Evolutionary conservation across 2,888 invertebrate species (phyloP).

Genomic region (Beris chalybata): DNA sequence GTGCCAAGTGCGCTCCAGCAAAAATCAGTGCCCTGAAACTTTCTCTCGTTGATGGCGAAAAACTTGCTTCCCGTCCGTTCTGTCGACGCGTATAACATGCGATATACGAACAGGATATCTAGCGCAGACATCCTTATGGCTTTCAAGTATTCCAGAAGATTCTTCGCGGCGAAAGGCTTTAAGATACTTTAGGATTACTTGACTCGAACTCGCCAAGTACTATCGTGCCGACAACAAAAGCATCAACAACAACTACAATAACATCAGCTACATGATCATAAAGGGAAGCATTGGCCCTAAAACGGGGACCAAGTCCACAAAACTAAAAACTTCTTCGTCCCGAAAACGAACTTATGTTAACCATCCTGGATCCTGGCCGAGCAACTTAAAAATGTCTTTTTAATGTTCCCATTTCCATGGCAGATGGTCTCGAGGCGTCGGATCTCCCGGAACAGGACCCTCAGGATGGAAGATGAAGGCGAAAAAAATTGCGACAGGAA

Average conservation of each 20-base stretch:
- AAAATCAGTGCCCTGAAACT: conserved; percentile 22
- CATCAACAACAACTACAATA: conserved; percentile 2
- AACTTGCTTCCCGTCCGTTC: conserved; percentile 14
- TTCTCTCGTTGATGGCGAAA: conserved; percentile 3
- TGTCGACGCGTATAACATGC: background rate
- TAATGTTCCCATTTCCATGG: conserved; percentile 32
- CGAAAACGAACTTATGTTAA: conserved; percentile 34
- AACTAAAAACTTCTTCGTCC: conserved; percentile 26
- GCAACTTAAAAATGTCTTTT: conserved; percentile 40
- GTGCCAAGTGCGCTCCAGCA: conserved; percentile 23
- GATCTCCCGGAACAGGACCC: conserved; percentile 7
- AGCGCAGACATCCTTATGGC: conserved; percentile 12
- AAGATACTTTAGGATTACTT: conserved; percentile 2
- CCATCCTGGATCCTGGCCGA: conserved; percentile 19
- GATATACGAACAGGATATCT: background rate
- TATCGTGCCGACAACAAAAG: background rate
- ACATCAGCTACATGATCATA: background rate
- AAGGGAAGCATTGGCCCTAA: conserved; percentile 4
- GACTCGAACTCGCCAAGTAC: background rate
- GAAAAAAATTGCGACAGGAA: conserved; percentile 2
- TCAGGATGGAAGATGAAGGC: background rate
- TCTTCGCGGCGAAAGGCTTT: conserved; percentile 16
- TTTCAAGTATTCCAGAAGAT: conserved; percentile 20
- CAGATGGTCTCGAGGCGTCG: background rate
- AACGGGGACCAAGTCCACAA: conserved; percentile 4